Conservation (phyloP, 2,888 invertebrate genomes). For the Cheilosia urbana region DNA sequence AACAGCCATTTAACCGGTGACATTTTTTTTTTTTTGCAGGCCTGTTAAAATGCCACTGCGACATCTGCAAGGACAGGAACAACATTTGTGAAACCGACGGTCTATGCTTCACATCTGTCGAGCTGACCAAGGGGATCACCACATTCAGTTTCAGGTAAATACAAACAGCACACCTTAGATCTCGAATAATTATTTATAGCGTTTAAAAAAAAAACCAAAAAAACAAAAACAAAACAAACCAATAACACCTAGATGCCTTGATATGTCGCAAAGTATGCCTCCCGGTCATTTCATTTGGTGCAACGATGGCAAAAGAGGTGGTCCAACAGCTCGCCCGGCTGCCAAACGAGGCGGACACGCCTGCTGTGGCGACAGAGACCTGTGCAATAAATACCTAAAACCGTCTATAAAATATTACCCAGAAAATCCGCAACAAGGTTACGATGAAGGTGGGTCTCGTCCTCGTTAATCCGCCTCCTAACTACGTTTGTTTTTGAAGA, state of each 20-base stretch:
- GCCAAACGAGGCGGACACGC: constrained; percentile 81
- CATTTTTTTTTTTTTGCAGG: constrained; percentile 73
- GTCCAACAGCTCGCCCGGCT: constrained; percentile 82
- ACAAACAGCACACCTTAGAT: constrained; percentile 53
- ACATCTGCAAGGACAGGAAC: constrained; percentile 89
- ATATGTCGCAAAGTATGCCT: constrained; percentile 82
- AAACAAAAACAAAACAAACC: constrained; percentile 50
- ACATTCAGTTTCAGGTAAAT: constrained; percentile 91
- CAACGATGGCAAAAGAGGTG: constrained; percentile 81
- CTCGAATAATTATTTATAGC: constrained; percentile 35
- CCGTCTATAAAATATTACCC: constrained; percentile 82
- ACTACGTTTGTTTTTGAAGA: constrained; percentile 72
- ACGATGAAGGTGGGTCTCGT: constrained; percentile 76
- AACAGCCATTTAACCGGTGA: neutral
- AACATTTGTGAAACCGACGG: constrained; percentile 95
- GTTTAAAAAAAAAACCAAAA: constrained; percentile 24
- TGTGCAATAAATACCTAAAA: constrained; percentile 83
- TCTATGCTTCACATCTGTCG: constrained; percentile 93
- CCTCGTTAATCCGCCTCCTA: constrained; percentile 65
- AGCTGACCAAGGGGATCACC: constrained; percentile 86
- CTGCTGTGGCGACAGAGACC: constrained; percentile 82
- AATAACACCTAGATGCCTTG: constrained; percentile 80
- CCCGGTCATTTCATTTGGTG: constrained; percentile 83
- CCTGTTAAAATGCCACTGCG: constrained; percentile 92
- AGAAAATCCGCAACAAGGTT: constrained; percentile 77